Conservation (phyloP, 2,888 invertebrate genomes). For the Agrilus biguttatus region DNA sequence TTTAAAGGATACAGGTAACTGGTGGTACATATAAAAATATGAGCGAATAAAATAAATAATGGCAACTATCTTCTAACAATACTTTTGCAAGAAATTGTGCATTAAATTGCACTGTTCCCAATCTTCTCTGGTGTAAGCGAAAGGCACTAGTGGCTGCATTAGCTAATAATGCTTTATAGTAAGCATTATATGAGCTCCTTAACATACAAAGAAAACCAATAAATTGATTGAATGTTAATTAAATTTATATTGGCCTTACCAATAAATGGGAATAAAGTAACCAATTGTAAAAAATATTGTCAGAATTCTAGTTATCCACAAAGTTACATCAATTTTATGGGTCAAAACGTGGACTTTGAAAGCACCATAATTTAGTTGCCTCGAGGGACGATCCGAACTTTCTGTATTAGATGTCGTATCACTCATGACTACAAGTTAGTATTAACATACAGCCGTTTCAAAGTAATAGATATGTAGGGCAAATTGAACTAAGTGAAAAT, state of each 20-base stretch:
- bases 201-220: constrained; percentile 20
- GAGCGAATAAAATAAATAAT: constrained; percentile 89
- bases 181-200: constrained; percentile 64
- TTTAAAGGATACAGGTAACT: constrained; percentile 70
- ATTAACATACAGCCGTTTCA: no score
- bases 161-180: constrained; percentile 81
- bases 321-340: constrained; percentile 74
- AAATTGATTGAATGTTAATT: background rate
- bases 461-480: no score
- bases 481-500: no score
- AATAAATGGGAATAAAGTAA: constrained; percentile 78
- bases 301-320: constrained; percentile 76
- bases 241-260: constrained; percentile 43
- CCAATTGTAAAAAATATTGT: constrained; percentile 71
- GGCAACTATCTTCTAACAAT: constrained; percentile 84
- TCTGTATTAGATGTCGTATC: constrained; percentile 11
- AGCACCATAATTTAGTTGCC: constrained; percentile 41
- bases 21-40: constrained; percentile 88
- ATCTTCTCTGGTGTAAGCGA: constrained; percentile 83
- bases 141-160: constrained; percentile 93
- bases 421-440: constrained; percentile 9
- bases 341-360: constrained; percentile 59
- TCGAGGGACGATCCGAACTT: constrained; percentile 20
- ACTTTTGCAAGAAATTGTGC: constrained; percentile 70
- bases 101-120: constrained; percentile 70